phyloP scores from a whole-genome alignment of 2,888 invertebrate genomes.

The Archips xylosteana region DNA sequence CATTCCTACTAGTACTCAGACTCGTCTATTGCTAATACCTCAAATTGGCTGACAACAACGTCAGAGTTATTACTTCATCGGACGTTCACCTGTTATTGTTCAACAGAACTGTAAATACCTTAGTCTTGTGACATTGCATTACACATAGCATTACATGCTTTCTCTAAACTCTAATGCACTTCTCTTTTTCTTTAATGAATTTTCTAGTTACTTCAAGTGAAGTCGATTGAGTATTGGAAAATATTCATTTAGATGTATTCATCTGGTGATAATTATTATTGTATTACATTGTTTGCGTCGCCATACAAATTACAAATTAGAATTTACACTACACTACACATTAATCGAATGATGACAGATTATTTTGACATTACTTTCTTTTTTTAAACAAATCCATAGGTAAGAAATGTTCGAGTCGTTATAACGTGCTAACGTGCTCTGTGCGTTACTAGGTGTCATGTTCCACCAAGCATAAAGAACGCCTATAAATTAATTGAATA shows the following conservation, averaged over 20 bases:
- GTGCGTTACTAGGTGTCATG: too few species aligned
- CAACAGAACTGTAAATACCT: background rate
- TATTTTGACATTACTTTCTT: too few species aligned
- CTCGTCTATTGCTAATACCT: background rate
- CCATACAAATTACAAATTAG: background rate
- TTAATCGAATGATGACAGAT: too few species aligned
- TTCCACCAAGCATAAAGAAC: too few species aligned
- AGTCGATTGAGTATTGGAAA: too few species aligned
- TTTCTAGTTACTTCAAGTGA: too few species aligned
- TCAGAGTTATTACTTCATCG: background rate
- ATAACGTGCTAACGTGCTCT: too few species aligned
- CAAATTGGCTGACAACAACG: background rate
- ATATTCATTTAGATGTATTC: background rate
- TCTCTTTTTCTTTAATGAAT: background rate
- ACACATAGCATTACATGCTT: background rate
- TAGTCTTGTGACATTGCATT: background rate
- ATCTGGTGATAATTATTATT: background rate
- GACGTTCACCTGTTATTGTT: background rate
- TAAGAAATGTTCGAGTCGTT: too few species aligned
- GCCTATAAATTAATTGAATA: too few species aligned
- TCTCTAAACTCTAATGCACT: background rate
- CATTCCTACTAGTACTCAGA: slow-evolving; percentile 43
- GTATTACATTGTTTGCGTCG: background rate
- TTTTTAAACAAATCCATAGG: too few species aligned
- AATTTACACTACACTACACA: background rate